phyloP scores from a whole-genome alignment of 2,113 vertebrate genomes.

The Strix aluco region DNA sequence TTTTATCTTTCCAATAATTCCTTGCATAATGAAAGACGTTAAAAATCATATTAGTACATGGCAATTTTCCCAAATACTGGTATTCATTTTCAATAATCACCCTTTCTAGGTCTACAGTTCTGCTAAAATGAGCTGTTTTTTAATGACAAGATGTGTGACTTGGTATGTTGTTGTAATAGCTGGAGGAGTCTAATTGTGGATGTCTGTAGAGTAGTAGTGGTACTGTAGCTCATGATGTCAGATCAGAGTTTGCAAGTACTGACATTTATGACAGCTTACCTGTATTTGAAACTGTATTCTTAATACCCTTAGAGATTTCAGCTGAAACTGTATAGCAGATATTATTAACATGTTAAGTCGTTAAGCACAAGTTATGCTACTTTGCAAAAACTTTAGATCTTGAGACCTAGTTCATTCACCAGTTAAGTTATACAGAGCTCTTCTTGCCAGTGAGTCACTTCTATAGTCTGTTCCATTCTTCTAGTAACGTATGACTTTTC shows the following conservation, averaged over 20 bases:
- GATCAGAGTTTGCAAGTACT: neutral
- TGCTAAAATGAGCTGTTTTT: neutral
- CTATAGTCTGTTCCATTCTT: neutral
- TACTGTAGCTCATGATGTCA: neutral
- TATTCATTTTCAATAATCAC: neutral
- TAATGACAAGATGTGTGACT: neutral
- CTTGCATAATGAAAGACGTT: neutral
- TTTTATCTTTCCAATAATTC: neutral
- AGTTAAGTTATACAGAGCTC: neutral
- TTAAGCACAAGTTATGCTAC: neutral
- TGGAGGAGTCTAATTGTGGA: neutral
- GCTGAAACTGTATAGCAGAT: neutral
- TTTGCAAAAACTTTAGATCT: neutral
- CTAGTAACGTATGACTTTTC: neutral
- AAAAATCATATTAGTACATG: neutral
- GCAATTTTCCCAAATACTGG: neutral
- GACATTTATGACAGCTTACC: neutral
- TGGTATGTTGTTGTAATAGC: neutral
- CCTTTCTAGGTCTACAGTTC: neutral
- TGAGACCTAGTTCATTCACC: neutral
- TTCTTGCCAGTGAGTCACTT: neutral
- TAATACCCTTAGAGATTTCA: neutral
- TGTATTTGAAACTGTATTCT: neutral
- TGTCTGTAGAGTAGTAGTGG: neutral
- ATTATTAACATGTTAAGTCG: neutral